phyloP scores from a whole-genome alignment of 2,113 vertebrate genomes.

The Neolamprologus devosi region DNA sequence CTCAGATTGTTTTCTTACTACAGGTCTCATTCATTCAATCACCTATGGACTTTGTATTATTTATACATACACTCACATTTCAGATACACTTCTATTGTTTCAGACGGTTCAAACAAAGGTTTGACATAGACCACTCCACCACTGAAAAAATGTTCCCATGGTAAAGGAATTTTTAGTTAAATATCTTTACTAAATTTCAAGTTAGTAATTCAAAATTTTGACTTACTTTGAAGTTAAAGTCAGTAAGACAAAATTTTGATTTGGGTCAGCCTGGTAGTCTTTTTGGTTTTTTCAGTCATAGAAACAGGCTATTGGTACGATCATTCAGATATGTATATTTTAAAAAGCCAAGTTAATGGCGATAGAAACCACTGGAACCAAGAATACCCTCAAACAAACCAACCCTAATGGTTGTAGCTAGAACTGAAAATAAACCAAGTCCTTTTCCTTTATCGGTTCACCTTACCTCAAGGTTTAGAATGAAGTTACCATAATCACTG shows the following conservation, averaged over 20 bases:
- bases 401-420: neutral
- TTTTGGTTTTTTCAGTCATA: neutral
- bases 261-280: neutral
- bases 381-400: neutral
- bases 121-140: fast-evolving
- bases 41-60: neutral
- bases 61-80: neutral
- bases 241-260: neutral
- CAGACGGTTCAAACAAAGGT: neutral
- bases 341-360: neutral
- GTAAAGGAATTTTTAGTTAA: neutral
- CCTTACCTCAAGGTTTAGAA: neutral
- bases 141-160: neutral
- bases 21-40: neutral
- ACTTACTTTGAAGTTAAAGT: neutral
- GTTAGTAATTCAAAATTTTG: neutral
- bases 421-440: neutral
- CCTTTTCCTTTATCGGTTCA: neutral
- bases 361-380: neutral
- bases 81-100: neutral
- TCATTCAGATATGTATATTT: neutral
- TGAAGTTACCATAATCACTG: neutral
- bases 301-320: neutral
- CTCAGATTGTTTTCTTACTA: neutral
- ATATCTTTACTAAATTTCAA: neutral